Evolutionary conservation across 2,888 invertebrate species (phyloP), one percentile per base, ranked within the genome.

Genomic region (Erannis defoliaria): DNA sequence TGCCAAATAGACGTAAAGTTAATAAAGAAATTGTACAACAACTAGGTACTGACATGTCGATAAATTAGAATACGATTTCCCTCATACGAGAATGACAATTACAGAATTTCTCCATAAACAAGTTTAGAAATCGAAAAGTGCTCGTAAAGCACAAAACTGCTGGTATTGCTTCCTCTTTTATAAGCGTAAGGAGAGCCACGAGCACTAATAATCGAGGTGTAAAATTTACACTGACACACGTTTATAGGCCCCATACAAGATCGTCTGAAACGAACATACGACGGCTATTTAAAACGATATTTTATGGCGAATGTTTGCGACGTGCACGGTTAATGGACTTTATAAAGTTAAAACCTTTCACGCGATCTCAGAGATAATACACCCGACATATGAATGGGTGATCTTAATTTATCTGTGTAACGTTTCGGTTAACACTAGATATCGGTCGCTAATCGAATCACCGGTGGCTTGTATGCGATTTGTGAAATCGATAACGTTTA

Each of bases 381-480:
- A 73, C 76, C 79, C 78, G 89, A 89, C 90, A 74, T 82, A 85
- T 92, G 89, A 91, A 92, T 91, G 85, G 91, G 85, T 89, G 89
- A 87, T 90, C 88, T 90, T 90, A 90, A 91, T 89, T 90, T 89
- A 90, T 86, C 84, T 82, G 81, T 82, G 85, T 85, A 81, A 83
- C 85, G 85, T 86, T 86, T 85, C 87, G 86, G 83, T 84, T 85
- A 86, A 85, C 85, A 87, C 84, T 84, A 77, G 62, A 72, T 80
- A 62, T 82, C 82, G 83, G 81, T 81, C 78, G 82, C 83, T 87
- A 86, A 89, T 89, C 86, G 86, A 89, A 85, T 88, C 83, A 83
- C 81, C 68, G 73, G 72, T 74, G 67, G 64, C 64, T 56, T 85
- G 86, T 81, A 83, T 82, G 81, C 84, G 84, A 89, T 90, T 85